Percentiles rank a stretch among this genome's conserved stretches.
Conservation (phyloP, 2,888 invertebrate species). For the Andrena minutula region DNA sequence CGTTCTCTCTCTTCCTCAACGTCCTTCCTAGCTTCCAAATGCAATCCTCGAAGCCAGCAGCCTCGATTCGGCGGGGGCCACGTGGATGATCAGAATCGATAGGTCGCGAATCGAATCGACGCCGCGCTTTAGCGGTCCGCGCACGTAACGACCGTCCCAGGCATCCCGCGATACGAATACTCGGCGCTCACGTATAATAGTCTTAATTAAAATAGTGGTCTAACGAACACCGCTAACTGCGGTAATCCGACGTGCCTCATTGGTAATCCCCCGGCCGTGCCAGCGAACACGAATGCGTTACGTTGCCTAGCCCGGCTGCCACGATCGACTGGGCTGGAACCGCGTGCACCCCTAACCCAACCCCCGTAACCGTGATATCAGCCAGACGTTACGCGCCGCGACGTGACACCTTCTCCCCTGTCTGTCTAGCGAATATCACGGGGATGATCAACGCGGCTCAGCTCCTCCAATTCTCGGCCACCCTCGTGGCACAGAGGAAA, state of each 20-base stretch:
- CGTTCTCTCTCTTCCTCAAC: too few species aligned
- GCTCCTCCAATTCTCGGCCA: neutral
- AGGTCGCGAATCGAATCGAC: constrained; percentile 36
- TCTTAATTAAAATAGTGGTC: constrained; percentile 82
- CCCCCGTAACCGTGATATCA: constrained; percentile 44
- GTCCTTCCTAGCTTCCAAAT: too few species aligned
- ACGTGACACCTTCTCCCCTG: constrained; percentile 44
- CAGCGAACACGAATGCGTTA: constrained; percentile 62
- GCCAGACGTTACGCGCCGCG: constrained; percentile 30
- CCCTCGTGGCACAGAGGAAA: neutral
- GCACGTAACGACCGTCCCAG: constrained; percentile 49
- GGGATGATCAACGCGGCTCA: constrained; percentile 18
- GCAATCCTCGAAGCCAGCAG: neutral
- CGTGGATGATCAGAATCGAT: constrained; percentile 48
- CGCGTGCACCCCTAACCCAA: neutral
- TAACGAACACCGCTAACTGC: constrained; percentile 81
- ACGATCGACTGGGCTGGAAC: constrained; percentile 31
- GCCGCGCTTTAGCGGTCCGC: constrained; percentile 46
- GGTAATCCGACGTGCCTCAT: constrained; percentile 81
- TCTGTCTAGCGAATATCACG: constrained; percentile 30
- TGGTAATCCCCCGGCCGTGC: constrained; percentile 77
- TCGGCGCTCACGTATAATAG: constrained; percentile 71
- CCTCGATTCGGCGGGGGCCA: neutral
- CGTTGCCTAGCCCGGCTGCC: constrained; percentile 9
- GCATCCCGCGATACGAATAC: constrained; percentile 50